phyloP scores from a whole-genome alignment of 2,797 vertebrate species.

The Periophthalmus magnuspinnatus region DNA sequence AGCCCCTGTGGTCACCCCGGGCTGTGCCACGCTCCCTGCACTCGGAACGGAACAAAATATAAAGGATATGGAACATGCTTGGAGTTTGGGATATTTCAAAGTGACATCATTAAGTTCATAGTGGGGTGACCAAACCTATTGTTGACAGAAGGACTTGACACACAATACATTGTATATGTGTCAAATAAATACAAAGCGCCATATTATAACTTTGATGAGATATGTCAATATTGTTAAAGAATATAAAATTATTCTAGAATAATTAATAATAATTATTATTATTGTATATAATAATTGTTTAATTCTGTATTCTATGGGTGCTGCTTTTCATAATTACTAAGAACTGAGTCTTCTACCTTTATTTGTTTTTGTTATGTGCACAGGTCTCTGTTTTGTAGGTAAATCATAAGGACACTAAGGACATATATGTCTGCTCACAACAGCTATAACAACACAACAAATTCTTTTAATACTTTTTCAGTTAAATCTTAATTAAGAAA shows the following conservation, averaged over 20 bases:
- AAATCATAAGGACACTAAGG: too few species aligned
- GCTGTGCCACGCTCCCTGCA: slow-evolving; percentile 53
- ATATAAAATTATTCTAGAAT: not conserved
- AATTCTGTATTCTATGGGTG: not conserved
- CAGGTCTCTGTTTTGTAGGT: not conserved
- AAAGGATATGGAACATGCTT: slow-evolving; percentile 50
- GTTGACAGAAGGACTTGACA: not conserved
- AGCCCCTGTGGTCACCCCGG: slow-evolving; percentile 70
- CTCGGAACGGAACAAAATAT: slow-evolving; percentile 44
- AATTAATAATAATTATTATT: not conserved
- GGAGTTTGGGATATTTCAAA: slow-evolving; percentile 22
- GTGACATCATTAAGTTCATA: slow-evolving; percentile 17
- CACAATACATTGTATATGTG: not conserved
- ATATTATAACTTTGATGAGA: not conserved
- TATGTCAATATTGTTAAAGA: not conserved
- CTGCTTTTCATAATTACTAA: not conserved
- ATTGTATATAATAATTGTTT: too few species aligned
- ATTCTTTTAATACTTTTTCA: too few species aligned
- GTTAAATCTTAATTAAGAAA: too few species aligned
- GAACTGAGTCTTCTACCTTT: too few species aligned
- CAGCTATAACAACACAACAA: too few species aligned
- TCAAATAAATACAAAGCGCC: not conserved
- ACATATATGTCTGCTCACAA: too few species aligned
- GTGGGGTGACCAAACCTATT: slow-evolving; percentile 2
- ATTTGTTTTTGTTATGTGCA: not conserved